These are phyloP conservation scores for Xiphorhynchus erythropygius DNA, from an alignment of 2,797 vertebrate species.

Conservation along the genomic window DNA sequence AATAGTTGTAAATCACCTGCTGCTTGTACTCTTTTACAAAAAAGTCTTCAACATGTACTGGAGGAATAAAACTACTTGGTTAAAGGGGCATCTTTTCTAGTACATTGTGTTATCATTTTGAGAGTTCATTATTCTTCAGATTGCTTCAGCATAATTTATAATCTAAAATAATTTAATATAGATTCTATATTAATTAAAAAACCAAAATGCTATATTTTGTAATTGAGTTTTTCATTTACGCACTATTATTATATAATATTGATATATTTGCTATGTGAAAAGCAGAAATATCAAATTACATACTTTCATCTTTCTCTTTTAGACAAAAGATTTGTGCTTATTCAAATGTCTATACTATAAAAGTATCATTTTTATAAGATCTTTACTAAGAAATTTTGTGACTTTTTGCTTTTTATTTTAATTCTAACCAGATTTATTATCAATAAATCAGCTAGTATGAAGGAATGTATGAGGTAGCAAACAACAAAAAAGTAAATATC, in stretches of 20 bases:
- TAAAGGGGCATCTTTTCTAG: background rate
- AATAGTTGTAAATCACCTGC: background rate
- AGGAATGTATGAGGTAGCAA: background rate
- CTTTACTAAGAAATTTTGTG: background rate
- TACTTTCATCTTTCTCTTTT: background rate
- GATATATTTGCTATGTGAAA: background rate
- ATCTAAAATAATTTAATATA: background rate
- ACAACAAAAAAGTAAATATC: background rate
- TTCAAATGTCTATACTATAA: background rate
- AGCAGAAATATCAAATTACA: background rate
- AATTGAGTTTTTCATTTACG: background rate
- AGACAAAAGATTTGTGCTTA: background rate
- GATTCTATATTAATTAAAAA: background rate
- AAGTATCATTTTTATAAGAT: background rate
- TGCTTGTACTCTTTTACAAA: background rate
- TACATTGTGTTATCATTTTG: background rate
- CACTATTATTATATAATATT: background rate
- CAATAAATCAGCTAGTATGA: background rate
- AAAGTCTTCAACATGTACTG: background rate
- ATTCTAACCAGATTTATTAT: background rate
- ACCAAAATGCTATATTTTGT: background rate
- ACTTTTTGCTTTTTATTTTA: background rate
- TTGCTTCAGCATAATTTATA: accelerated
- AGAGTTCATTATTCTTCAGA: background rate
- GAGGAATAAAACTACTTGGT: background rate